phyloP scores from a whole-genome alignment of 37 sponge, comb jelly and placozoan genomes.

The Geodia barretti region DNA sequence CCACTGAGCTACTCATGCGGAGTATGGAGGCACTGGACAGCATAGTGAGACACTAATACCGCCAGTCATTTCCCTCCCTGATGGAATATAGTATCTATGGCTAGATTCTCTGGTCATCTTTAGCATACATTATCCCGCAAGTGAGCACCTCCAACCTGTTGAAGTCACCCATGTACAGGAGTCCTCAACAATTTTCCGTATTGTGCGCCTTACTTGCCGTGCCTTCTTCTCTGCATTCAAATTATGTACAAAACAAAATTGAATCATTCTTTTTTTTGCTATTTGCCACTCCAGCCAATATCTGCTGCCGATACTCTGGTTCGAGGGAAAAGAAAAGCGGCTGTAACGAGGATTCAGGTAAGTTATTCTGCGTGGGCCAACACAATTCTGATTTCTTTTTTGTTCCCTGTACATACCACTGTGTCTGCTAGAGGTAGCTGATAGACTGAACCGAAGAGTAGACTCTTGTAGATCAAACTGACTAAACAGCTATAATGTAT shows the following conservation, averaged over 20 bases:
- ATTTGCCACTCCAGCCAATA: neutral
- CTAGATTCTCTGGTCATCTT: too few relatives aligned
- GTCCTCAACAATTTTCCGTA: neutral
- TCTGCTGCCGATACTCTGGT: constrained; percentile 6
- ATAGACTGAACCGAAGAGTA: constrained; percentile 4
- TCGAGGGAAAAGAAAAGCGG: constrained; percentile 4
- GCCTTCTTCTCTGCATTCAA: neutral
- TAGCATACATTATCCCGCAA: too few relatives aligned
- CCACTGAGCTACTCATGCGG: constrained; percentile 45
- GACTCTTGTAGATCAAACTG: neutral
- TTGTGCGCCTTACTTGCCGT: neutral
- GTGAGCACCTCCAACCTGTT: too few relatives aligned
- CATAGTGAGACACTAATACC: constrained; percentile 19
- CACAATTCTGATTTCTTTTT: neutral
- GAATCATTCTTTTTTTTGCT: neutral
- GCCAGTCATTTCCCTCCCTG: too few relatives aligned
- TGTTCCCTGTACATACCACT: neutral
- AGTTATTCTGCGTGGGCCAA: neutral
- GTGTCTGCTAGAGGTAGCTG: constrained; percentile 12
- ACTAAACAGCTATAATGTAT: too few relatives aligned
- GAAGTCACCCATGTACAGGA: neutral
- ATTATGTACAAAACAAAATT: too few relatives aligned
- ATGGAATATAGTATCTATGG: too few relatives aligned
- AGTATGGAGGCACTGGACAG: constrained; percentile 43
- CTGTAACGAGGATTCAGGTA: constrained; percentile 12